phyloP scores from a whole-genome alignment of 2,888 invertebrate genomes.

The Danaus chrysippus region DNA sequence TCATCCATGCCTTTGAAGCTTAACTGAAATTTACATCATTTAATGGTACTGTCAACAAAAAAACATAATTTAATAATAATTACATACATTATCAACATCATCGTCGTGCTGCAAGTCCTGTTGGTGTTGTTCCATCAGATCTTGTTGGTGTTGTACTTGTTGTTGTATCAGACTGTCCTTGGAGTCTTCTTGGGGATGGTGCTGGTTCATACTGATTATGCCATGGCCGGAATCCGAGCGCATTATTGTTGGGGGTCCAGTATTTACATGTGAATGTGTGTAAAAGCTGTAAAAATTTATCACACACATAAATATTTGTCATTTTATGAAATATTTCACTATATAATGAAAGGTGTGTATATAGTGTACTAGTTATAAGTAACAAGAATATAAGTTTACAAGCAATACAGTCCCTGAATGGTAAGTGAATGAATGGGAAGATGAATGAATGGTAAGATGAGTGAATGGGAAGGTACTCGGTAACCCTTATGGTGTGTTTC shows the following conservation, averaged over 20 bases:
- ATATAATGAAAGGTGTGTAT: too few relatives aligned
- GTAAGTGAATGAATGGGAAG: too few relatives aligned
- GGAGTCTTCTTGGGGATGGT: slow-evolving; percentile 66
- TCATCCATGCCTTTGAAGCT: slow-evolving; percentile 76
- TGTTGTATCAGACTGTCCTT: slow-evolving; percentile 75
- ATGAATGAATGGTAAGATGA: too few relatives aligned
- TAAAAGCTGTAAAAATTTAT: slow-evolving; percentile 63
- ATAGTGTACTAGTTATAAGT: too few relatives aligned
- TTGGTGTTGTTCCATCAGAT: slow-evolving; percentile 73
- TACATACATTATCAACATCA: slow-evolving; percentile 54
- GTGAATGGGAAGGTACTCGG: too few relatives aligned
- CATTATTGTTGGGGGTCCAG: slow-evolving; percentile 69
- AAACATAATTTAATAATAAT: neutral
- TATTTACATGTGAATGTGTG: slow-evolving; percentile 69
- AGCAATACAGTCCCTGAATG: too few relatives aligned
- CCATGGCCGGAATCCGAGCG: slow-evolving; percentile 69
- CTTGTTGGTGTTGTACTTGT: slow-evolving; percentile 71
- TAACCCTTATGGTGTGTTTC: slow-evolving; percentile 13
- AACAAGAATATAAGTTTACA: too few relatives aligned
- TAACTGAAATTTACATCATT: slow-evolving; percentile 47
- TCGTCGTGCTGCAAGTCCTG: slow-evolving; percentile 74
- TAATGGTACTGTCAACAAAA: neutral
- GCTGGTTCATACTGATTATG: slow-evolving; percentile 71
- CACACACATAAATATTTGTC: neutral
- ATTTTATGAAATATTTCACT: neutral